A percentile compares a stretch with the other conserved stretches of the same genome.
phyloP scores from a whole-genome alignment of 2,888 invertebrate genomes.

The Chirona hameri region DNA sequence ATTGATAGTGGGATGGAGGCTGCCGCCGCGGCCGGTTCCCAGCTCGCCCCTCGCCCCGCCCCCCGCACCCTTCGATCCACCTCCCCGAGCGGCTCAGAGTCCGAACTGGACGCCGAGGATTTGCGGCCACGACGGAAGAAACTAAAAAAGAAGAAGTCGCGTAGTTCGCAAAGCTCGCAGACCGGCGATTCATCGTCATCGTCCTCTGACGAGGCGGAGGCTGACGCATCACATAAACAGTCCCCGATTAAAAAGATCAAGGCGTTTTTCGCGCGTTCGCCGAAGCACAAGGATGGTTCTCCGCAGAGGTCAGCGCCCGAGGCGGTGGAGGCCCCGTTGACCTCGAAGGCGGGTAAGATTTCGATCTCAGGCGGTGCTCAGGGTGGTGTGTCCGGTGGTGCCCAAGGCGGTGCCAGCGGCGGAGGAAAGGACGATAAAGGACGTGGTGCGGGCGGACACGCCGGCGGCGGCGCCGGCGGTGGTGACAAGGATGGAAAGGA shows the following conservation, averaged over 20 bases:
- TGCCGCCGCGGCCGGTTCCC: not conserved
- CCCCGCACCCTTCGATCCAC: not conserved
- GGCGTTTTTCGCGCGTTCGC: not conserved
- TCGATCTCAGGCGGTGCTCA: not conserved
- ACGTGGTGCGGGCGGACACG: not conserved
- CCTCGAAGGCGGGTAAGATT: not conserved
- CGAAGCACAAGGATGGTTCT: conserved; percentile 1
- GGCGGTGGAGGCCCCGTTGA: not conserved
- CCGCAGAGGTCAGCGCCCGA: not conserved
- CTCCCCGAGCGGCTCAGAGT: not conserved
- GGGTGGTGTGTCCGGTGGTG: not conserved
- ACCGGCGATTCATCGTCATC: not conserved
- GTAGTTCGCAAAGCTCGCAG: conserved; percentile 5
- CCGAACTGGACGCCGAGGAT: not conserved
- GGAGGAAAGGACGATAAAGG: not conserved
- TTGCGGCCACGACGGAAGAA: conserved; percentile 5
- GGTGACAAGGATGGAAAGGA: not conserved
- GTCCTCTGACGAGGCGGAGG: not conserved
- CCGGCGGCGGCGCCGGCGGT: not conserved
- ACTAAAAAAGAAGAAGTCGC: not conserved
- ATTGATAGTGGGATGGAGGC: conserved; percentile 11
- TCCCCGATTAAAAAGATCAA: conserved; percentile 5
- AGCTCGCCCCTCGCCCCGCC: not conserved
- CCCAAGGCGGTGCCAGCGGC: not conserved
- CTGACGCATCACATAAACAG: not conserved